Base-by-base conservation (phyloP, 2,888 invertebrate species). In the Panzeria rudis region DNA sequence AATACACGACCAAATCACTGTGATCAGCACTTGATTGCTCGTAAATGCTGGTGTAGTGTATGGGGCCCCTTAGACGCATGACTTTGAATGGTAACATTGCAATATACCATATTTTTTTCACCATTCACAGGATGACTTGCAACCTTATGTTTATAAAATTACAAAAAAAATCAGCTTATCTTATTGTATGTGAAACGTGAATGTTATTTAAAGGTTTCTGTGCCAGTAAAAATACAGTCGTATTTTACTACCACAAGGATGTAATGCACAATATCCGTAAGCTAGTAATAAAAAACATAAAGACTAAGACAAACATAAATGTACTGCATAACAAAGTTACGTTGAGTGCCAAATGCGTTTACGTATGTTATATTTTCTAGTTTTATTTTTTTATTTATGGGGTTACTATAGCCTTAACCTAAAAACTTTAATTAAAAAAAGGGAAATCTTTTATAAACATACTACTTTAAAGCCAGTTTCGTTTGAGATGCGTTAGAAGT, bases 341-440 rank as follows among this genome's bases (percentile, higher is more conserved):
- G 44, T 80, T 64, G 50, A 35, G 50, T 82, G 79, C 83, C 79
- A 86, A 86, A 83, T 83, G 83, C 83, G 83, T 86, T 54, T 72
- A 59, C 56, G 71, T 77, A 44, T 62, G 38, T 32, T n/a, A 0
- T 38, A 2, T 38, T 23, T 61, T 13, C 2, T 25, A 3, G 1
- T 38, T 50, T 44, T 68, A 15, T 68, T 59, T 50, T 23, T 6
- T 59, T 66, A 32, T 52, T 62, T 64, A 79, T 72, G 47, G 61
- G 78, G 86, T 86, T 86, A 73, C 83, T 86, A 69, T 80, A 81
- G 86, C 84, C 86, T 86, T 86, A 82, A 84, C 84, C 86, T 41
- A 83, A 83, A 82, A 82, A 17, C 44, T 52, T 9, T 25, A 17
- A n/a, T 23, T 38, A 7, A 59, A n/a, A 15, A 75, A n/a, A 72